Conservation (phyloP, 92 coral and sea anemone genomes). For the Parazoanthus darwini region DNA sequence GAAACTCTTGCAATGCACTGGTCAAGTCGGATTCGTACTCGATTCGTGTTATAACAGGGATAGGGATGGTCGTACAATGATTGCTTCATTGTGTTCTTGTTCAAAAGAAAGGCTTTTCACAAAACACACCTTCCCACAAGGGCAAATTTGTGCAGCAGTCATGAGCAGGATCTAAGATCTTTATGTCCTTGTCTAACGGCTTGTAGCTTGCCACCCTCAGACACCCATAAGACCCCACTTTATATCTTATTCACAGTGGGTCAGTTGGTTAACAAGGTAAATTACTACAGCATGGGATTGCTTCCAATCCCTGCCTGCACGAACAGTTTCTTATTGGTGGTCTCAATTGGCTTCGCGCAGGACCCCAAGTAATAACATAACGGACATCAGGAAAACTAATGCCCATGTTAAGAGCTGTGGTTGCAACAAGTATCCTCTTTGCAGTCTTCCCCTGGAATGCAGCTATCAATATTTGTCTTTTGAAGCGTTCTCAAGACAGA, state of each 20-base stretch:
- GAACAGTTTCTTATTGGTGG: constrained; percentile 48
- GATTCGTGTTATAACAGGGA: constrained; percentile 33
- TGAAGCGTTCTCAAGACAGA: constrained; percentile 20
- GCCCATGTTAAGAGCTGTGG: constrained; percentile 54
- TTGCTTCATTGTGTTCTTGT: neutral
- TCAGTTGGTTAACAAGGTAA: constrained; percentile 34
- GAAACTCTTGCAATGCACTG: too few relatives aligned
- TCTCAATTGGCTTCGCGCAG: constrained; percentile 45
- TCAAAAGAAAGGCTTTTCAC: constrained; percentile 31
- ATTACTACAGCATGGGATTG: constrained; percentile 34
- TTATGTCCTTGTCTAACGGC: constrained; percentile 50
- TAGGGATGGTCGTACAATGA: neutral
- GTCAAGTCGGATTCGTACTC: constrained; percentile 35
- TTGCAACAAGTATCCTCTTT: constrained; percentile 44
- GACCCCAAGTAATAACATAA: constrained; percentile 48
- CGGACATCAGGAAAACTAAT: constrained; percentile 51
- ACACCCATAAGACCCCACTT: constrained; percentile 57
- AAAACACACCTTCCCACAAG: constrained; percentile 41
- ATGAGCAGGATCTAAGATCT: constrained; percentile 31
- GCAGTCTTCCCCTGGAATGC: constrained; percentile 24
- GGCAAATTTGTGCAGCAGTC: constrained; percentile 39
- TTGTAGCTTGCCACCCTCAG: constrained; percentile 57
- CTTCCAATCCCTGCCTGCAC: constrained; percentile 31
- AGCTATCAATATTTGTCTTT: neutral
- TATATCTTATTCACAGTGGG: constrained; percentile 51